A percentile compares a stretch with the other conserved stretches of the same genome.
These are phyloP conservation scores for Paratrypauchen microcephalus DNA, from an alignment of 2,797 vertebrate species.

Conservation along the genomic window DNA sequence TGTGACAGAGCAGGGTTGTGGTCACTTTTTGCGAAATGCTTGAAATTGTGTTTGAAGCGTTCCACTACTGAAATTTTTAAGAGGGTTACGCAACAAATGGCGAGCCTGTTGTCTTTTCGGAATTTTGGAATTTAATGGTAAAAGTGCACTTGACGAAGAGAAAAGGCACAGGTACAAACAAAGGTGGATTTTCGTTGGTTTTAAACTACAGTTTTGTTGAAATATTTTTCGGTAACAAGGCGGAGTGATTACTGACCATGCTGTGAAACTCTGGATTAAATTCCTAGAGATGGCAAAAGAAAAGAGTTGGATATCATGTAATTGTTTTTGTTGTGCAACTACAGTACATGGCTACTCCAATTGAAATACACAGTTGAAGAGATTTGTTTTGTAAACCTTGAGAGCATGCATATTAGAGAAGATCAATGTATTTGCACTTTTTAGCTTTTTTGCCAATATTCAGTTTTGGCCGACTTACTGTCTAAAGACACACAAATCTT, in stretches of 20 bases:
- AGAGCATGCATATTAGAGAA: no score
- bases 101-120: not conserved
- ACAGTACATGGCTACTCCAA: no score
- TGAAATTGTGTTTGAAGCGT: not conserved
- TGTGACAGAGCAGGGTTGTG: conserved; percentile 9
- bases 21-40: conserved; percentile 2
- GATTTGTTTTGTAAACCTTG: no score
- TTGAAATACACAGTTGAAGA: no score
- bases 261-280: no score
- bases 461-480: no score
- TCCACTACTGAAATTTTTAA: not conserved
- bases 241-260: not conserved
- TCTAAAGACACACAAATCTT: no score
- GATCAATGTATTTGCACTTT: no score
- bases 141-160: not conserved
- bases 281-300: no score
- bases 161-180: not conserved
- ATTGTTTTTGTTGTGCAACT: no score
- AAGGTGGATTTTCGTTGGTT: not conserved
- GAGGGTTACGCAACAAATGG: conserved; percentile 1
- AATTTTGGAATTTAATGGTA: not conserved
- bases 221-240: not conserved
- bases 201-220: not conserved
- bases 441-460: no score
- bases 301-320: no score